Evolutionary conservation across 2,113 vertebrate genomes (phyloP).

Genomic region (Cebus imitator): DNA sequence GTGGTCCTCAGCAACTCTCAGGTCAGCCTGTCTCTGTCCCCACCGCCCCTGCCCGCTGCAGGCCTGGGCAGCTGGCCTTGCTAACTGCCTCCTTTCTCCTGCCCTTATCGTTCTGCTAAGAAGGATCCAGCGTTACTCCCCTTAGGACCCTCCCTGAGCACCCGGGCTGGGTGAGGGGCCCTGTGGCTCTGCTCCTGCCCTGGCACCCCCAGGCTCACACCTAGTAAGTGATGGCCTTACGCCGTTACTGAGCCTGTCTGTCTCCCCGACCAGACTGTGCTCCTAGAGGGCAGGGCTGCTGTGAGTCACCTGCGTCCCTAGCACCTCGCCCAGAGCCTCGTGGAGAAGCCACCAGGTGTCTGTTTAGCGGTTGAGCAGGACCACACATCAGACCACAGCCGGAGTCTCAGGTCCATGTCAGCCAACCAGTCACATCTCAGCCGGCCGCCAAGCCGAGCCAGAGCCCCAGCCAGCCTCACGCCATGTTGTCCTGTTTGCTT

Average conservation of each 20-base stretch:
- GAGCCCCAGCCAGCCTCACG: background rate
- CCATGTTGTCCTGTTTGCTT: no score
- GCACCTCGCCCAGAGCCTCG: background rate
- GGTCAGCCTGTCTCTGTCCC: background rate
- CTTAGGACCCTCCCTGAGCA: background rate
- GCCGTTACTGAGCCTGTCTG: background rate
- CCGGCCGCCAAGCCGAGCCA: background rate
- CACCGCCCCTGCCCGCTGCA: accelerated
- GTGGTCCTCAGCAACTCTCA: accelerated
- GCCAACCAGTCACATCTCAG: background rate
- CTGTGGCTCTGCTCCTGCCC: background rate
- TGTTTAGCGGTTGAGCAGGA: background rate
- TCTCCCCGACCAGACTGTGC: background rate
- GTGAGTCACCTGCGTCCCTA: background rate
- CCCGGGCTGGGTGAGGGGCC: accelerated
- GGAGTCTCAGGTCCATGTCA: background rate
- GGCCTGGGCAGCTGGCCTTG: background rate
- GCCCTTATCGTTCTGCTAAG: background rate
- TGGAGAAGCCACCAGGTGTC: background rate
- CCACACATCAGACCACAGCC: background rate
- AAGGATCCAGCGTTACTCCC: background rate
- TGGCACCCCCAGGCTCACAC: no score
- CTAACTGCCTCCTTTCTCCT: background rate
- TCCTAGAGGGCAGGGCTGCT: background rate
- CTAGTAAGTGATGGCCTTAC: accelerated